These are phyloP conservation scores for Scaptomyza reducta DNA, from an alignment of 2,888 invertebrate species.

Conservation along the genomic window DNA sequence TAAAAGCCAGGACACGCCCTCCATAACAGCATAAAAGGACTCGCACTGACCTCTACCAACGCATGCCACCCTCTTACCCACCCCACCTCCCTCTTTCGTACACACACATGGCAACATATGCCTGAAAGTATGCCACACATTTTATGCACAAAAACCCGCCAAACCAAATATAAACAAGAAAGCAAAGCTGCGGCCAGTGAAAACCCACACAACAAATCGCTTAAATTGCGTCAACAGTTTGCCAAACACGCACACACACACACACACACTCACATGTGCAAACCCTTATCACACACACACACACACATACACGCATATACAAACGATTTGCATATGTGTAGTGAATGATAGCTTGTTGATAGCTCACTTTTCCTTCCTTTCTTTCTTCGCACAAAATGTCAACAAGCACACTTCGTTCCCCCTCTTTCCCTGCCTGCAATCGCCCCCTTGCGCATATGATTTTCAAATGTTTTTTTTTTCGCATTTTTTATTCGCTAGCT, in stretches of 20 bases:
- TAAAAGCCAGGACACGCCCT: slow-evolving; percentile 32
- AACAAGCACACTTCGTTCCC: slow-evolving; percentile 53
- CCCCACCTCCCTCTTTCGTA: slow-evolving; percentile 4
- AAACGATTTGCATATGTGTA: slow-evolving; percentile 63
- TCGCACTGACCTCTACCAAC: slow-evolving; percentile 53
- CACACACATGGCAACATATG: slow-evolving; percentile 39
- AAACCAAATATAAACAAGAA: slow-evolving; percentile 56
- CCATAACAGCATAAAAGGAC: not conserved
- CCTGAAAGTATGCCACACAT: slow-evolving; percentile 60
- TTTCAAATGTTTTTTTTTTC: slow-evolving; percentile 68
- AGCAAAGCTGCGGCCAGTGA: slow-evolving; percentile 37
- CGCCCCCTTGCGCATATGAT: slow-evolving; percentile 61
- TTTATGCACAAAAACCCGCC: slow-evolving; percentile 61
- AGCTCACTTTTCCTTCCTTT: slow-evolving; percentile 67
- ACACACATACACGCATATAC: slow-evolving; percentile 23
- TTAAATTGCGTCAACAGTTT: slow-evolving; percentile 80
- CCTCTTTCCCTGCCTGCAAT: not conserved
- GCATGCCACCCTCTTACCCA: slow-evolving; percentile 15
- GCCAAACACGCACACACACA: slow-evolving; percentile 54
- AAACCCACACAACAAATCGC: slow-evolving; percentile 77
- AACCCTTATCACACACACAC: slow-evolving; percentile 41
- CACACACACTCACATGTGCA: slow-evolving; percentile 18
- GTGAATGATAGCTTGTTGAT: slow-evolving; percentile 79
- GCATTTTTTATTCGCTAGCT: slow-evolving; percentile 31
- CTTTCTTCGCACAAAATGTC: slow-evolving; percentile 59